These are phyloP conservation scores for Cephus spinipes DNA, from an alignment of 2,888 invertebrate genomes.

Conservation along the genomic window DNA sequence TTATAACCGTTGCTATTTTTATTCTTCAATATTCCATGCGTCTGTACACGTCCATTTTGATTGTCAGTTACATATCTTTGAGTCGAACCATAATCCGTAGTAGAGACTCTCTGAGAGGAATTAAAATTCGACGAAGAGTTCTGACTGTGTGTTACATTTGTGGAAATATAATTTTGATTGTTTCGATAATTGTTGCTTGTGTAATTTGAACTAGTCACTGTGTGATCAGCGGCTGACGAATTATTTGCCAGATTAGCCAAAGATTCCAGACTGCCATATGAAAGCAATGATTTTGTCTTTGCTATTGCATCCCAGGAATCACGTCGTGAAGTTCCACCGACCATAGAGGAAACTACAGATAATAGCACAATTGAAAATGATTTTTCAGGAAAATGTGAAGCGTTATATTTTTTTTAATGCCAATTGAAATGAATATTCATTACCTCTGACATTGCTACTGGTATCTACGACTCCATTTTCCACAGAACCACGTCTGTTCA, in stretches of 20 bases:
- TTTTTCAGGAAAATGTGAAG: neutral
- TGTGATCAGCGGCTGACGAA: conserved; percentile 69
- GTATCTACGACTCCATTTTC: conserved; percentile 61
- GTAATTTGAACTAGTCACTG: conserved; percentile 70
- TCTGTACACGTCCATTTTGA: conserved; percentile 40
- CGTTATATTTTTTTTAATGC: neutral
- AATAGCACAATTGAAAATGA: conserved; percentile 9
- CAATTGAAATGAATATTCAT: neutral
- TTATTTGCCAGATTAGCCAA: conserved; percentile 76
- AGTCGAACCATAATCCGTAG: conserved; percentile 45
- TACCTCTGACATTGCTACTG: conserved; percentile 61
- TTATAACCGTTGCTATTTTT: conserved; percentile 58
- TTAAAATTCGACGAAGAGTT: conserved; percentile 47
- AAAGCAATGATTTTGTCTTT: conserved; percentile 82
- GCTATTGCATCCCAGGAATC: conserved; percentile 88
- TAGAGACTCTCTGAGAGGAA: conserved; percentile 41
- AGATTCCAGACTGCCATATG: conserved; percentile 78
- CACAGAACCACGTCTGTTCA: conserved; percentile 42
- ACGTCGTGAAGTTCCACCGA: conserved; percentile 71
- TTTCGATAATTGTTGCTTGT: conserved; percentile 40
- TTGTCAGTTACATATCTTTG: conserved; percentile 46
- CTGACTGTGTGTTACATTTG: conserved; percentile 51
- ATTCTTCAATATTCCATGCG: conserved; percentile 61
- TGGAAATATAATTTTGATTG: conserved; percentile 54
- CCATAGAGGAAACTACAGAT: conserved; percentile 71